Evolutionary conservation across 1,140 invertebrate species (phyloP).

Genomic region (Melipona quadrifasciata): DNA sequence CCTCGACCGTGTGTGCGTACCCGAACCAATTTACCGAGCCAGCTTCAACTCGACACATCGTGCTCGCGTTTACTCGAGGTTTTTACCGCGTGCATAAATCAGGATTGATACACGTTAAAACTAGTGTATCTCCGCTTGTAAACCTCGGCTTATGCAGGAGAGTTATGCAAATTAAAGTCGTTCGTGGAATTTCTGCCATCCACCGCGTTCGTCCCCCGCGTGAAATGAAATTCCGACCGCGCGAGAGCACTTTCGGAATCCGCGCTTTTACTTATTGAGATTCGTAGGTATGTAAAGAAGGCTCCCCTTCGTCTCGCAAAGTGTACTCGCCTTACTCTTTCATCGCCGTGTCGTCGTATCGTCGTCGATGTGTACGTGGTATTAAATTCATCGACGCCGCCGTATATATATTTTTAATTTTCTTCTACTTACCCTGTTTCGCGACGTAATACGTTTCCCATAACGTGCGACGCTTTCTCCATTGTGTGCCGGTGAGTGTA

Average conservation of each 20-base stretch:
- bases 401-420: no score
- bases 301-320: no score
- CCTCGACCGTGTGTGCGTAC: not conserved
- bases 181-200: conserved; percentile 67
- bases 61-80: not conserved
- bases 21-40: not conserved
- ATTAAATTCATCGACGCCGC: no score
- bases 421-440: no score
- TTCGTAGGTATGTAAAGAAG: not conserved
- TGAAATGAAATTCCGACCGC: conserved; percentile 66
- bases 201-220: conserved; percentile 45
- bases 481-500: no score
- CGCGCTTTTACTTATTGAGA: conserved; percentile 15
- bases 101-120: conserved; percentile 5
- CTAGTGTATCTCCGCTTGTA: conserved; percentile 6
- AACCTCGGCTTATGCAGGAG: conserved; percentile 40
- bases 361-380: no score
- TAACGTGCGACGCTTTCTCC: no score
- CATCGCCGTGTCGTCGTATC: no score
- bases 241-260: conserved; percentile 11
- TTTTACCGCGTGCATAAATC: not conserved
- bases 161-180: conserved; percentile 67
- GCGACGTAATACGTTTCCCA: no score
- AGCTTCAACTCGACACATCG: not conserved
- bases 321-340: not conserved